Percentiles rank a stretch among this genome's conserved stretches.
These are phyloP conservation scores for Montipora capricornis DNA, from an alignment of 64 coral and sea anemone genomes.

Conservation along the genomic window DNA sequence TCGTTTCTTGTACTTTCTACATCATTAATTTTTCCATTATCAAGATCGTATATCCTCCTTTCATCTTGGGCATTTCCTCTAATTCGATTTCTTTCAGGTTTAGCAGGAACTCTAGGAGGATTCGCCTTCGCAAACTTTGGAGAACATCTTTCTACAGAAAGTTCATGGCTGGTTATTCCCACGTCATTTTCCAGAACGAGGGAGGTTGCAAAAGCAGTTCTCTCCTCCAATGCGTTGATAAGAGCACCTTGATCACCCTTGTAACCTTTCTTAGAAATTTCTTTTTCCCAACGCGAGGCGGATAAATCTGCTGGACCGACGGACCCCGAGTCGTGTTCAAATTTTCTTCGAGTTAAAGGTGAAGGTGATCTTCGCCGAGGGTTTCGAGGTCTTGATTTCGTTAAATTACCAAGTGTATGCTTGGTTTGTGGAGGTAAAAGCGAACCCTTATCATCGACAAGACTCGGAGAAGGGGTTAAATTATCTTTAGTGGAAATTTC, in stretches of 20 bases:
- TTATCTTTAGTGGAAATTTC: not conserved
- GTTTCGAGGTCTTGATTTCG: constrained; percentile 63
- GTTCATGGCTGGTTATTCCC: not conserved
- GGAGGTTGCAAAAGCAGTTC: not conserved
- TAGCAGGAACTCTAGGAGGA: constrained; percentile 17
- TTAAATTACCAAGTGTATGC: constrained; percentile 55
- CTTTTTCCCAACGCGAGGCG: not conserved
- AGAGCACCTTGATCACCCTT: not conserved
- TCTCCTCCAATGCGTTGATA: constrained; percentile 4
- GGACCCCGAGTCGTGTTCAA: not conserved
- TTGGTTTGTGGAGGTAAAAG: constrained; percentile 42
- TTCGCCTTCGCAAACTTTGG: not conserved
- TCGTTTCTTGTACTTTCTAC: not conserved
- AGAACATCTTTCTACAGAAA: not conserved
- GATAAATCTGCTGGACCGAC: not conserved
- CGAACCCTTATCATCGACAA: constrained; percentile 33
- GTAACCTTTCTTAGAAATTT: not conserved
- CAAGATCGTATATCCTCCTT: not conserved
- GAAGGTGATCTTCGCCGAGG: constrained; percentile 42
- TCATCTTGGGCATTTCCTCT: not conserved
- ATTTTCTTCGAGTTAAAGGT: constrained; percentile 46
- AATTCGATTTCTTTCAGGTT: constrained; percentile 7
- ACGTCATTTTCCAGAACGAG: constrained; percentile 8
- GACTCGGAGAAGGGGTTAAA: constrained; percentile 9
- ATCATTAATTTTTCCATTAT: not conserved